A percentile compares a stretch with the other conserved stretches of the same genome.
Evolutionary conservation across 2,113 vertebrate genomes (phyloP).

Genomic region (Nematolebias whitei): DNA sequence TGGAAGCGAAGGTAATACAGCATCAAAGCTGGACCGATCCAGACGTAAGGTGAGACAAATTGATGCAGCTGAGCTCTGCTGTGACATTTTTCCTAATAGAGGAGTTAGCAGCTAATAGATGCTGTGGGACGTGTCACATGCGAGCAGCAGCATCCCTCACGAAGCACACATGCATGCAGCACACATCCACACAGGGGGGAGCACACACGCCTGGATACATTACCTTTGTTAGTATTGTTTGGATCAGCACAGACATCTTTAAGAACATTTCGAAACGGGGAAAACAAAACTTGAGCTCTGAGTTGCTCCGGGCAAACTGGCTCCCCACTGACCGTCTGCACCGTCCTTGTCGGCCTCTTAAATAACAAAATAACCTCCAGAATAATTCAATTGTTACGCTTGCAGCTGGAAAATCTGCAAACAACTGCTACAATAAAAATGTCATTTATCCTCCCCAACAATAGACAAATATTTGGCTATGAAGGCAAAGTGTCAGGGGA

Average conservation of each 20-base stretch:
- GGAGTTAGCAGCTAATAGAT: slow-evolving; percentile 8
- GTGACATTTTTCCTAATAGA: slow-evolving; percentile 13
- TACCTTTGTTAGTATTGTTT: slow-evolving; percentile 44
- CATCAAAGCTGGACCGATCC: slow-evolving; percentile 38
- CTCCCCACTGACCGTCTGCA: slow-evolving; percentile 54
- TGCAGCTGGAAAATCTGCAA: slow-evolving; percentile 46
- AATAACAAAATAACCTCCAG: slow-evolving; percentile 70
- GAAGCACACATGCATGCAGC: neutral
- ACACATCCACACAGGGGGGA: neutral
- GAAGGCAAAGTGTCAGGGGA: slow-evolving; percentile 57
- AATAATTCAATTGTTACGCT: slow-evolving; percentile 70
- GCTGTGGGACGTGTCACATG: slow-evolving; percentile 1
- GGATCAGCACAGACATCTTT: slow-evolving; percentile 42
- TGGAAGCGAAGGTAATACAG: slow-evolving; percentile 37
- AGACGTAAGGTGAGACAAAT: slow-evolving; percentile 31
- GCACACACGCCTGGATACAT: slow-evolving; percentile 27
- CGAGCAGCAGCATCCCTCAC: neutral
- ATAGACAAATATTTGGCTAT: slow-evolving; percentile 64
- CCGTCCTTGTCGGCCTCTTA: slow-evolving; percentile 65
- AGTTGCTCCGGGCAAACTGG: slow-evolving; percentile 53
- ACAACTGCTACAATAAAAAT: slow-evolving; percentile 61
- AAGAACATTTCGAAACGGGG: slow-evolving; percentile 56
- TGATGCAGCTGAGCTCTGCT: slow-evolving; percentile 29
- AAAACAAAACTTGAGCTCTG: slow-evolving; percentile 46
- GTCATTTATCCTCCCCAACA: slow-evolving; percentile 55